Conservation (phyloP, 2,113 vertebrate genomes). For the Antechinus stuartii region DNA sequence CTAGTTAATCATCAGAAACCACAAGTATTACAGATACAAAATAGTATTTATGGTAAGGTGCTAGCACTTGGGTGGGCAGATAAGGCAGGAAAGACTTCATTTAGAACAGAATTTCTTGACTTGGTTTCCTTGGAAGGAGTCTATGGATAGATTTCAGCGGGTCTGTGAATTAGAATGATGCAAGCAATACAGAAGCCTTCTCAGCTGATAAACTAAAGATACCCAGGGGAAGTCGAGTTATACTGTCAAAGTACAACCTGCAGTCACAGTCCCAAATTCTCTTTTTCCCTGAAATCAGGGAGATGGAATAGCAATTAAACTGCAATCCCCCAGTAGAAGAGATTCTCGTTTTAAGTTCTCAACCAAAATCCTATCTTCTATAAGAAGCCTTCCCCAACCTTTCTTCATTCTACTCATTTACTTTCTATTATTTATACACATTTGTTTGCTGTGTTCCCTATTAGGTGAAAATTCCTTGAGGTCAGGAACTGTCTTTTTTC, state of each 20-base stretch:
- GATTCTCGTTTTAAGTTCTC: neutral
- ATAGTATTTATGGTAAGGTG: neutral
- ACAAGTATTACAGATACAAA: neutral
- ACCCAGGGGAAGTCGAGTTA: neutral
- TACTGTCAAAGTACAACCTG: neutral
- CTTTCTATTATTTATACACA: neutral
- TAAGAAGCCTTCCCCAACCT: neutral
- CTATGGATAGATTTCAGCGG: neutral
- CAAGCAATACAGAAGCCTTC: neutral
- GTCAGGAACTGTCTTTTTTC: neutral
- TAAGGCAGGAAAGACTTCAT: neutral
- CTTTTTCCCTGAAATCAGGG: no score
- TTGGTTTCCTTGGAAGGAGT: neutral
- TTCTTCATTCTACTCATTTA: neutral
- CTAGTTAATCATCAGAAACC: neutral
- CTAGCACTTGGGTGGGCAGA: neutral
- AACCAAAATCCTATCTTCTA: neutral
- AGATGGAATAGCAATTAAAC: no score
- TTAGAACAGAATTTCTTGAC: neutral
- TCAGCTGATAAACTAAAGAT: neutral
- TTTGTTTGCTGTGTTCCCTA: neutral
- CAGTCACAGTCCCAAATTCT: neutral
- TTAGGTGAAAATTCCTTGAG: neutral
- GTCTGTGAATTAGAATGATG: neutral
- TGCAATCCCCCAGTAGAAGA: neutral